phyloP scores from a whole-genome alignment of 2,888 invertebrate genomes.

The Mythimna pallens region DNA sequence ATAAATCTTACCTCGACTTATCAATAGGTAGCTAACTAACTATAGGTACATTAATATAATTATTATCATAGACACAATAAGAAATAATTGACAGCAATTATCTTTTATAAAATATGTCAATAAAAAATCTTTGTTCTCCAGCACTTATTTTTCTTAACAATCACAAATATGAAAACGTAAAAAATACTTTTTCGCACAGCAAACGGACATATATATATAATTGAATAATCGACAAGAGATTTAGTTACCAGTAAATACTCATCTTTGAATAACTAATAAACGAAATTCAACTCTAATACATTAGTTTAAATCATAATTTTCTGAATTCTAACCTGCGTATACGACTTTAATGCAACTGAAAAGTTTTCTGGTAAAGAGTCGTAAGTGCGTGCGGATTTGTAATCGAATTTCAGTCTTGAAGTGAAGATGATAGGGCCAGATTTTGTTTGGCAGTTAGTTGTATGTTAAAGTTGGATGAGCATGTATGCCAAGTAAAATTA shows the following conservation, averaged over 20 bases:
- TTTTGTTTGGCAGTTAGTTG: constrained; percentile 44
- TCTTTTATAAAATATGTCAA: constrained; percentile 39
- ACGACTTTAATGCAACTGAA: constrained; percentile 28
- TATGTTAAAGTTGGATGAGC: constrained; percentile 80
- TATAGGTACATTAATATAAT: constrained; percentile 9
- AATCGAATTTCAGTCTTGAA: constrained; percentile 35
- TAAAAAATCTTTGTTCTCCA: constrained; percentile 45
- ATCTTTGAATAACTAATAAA: constrained; percentile 32
- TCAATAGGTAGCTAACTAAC: constrained; percentile 25
- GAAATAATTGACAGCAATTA: constrained; percentile 61
- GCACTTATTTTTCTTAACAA: constrained; percentile 46
- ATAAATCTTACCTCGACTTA: constrained; percentile 41
- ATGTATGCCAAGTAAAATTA: constrained; percentile 88
- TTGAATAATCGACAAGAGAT: constrained; percentile 61
- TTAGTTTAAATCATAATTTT: constrained; percentile 3
- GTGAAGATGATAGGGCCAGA: constrained; percentile 33
- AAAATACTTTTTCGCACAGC: constrained; percentile 57
- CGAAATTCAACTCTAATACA: constrained; percentile 46
- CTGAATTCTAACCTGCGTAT: constrained; percentile 3
- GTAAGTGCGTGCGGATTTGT: constrained; percentile 21
- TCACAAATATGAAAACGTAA: constrained; percentile 36
- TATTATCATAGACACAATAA: constrained; percentile 38
- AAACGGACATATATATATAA: constrained; percentile 52
- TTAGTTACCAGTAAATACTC: constrained; percentile 56
- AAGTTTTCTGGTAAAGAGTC: constrained; percentile 20